These are phyloP conservation scores for Cyanistes caeruleus DNA, from an alignment of 2,113 vertebrate species.

Conservation along the genomic window DNA sequence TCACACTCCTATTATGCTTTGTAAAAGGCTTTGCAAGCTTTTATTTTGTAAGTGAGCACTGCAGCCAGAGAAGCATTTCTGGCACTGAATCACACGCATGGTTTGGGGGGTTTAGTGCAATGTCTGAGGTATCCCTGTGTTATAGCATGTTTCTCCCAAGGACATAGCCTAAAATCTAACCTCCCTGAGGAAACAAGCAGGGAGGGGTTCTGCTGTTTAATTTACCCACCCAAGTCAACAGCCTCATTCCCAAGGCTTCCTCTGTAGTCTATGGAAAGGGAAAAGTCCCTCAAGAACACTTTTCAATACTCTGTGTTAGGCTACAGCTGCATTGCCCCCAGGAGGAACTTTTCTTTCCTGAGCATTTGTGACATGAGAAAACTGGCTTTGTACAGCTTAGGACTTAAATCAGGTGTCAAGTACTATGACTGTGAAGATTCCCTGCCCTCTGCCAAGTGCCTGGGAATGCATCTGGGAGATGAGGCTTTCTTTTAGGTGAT, in stretches of 20 bases:
- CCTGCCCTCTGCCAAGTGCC: background rate
- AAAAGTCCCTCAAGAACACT: background rate
- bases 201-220: background rate
- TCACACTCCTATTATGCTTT: background rate
- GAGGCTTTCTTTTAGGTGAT: background rate
- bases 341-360: background rate
- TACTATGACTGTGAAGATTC: background rate
- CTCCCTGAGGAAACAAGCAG: background rate
- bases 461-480: background rate
- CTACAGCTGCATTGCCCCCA: background rate
- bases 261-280: background rate
- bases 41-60: background rate
- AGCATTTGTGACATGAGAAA: background rate
- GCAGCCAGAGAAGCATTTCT: background rate
- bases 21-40: constrained; percentile 1
- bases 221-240: background rate
- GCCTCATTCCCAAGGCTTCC: background rate
- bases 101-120: background rate
- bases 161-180: background rate
- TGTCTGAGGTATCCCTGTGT: background rate
- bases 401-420: background rate
- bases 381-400: background rate
- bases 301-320: background rate
- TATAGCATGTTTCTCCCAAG: background rate
- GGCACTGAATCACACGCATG: background rate